Percentiles rank a stretch among this genome's conserved stretches.
These are phyloP conservation scores for Synanthedon andrenaeformis DNA, from an alignment of 2,888 invertebrate species.

Conservation along the genomic window DNA sequence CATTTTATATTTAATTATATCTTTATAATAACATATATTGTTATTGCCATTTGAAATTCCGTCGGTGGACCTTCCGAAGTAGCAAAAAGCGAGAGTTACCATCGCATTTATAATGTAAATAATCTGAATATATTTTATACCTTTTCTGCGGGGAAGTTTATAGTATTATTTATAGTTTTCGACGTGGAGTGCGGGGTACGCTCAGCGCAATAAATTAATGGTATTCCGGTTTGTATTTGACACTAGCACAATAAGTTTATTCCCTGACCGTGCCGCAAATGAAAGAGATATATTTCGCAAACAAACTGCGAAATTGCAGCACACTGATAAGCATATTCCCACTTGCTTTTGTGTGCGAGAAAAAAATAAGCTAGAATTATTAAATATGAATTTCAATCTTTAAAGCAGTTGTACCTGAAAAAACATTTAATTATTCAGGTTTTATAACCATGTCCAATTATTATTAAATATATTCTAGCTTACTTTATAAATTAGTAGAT, in stretches of 20 bases:
- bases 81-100: too few relatives aligned
- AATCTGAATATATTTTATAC: background rate
- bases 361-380: background rate
- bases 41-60: too few relatives aligned
- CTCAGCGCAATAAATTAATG: constrained; percentile 22
- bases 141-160: constrained; percentile 13
- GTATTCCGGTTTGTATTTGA: constrained; percentile 26
- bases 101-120: too few relatives aligned
- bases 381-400: background rate
- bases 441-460: too few relatives aligned
- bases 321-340: background rate
- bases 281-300: background rate
- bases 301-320: background rate
- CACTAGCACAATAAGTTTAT: constrained; percentile 24
- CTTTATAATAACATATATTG: too few relatives aligned
- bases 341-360: background rate
- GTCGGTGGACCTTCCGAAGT: too few relatives aligned
- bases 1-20: too few relatives aligned
- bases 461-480: too few relatives aligned
- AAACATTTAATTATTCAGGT: too few relatives aligned
- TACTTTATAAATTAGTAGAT: too few relatives aligned
- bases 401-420: too few relatives aligned
- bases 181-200: constrained; percentile 12
- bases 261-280: background rate
- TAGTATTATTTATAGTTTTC: constrained; percentile 33